phyloP scores from a whole-genome alignment of 2,888 invertebrate species.

The Pollenia amentaria region DNA sequence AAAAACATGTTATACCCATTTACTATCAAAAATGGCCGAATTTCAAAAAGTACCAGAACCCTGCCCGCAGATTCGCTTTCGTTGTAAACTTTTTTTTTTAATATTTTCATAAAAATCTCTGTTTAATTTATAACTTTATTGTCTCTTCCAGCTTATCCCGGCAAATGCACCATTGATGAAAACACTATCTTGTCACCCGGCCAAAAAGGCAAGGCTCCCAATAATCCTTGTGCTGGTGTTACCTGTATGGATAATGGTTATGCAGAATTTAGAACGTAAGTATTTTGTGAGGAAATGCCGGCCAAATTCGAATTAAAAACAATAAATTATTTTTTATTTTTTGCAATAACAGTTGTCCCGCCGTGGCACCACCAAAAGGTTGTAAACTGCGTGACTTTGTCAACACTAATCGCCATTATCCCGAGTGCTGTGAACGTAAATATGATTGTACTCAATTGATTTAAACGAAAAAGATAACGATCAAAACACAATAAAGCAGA shows the following conservation, averaged over 20 bases:
- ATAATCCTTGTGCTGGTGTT: conserved; percentile 79
- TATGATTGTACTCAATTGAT: conserved; percentile 79
- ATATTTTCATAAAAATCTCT: background rate
- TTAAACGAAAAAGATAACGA: conserved; percentile 56
- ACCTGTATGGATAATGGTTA: conserved; percentile 77
- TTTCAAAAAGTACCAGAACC: too few relatives aligned
- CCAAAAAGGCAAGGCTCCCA: conserved; percentile 79
- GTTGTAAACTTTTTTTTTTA: too few relatives aligned
- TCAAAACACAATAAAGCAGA: conserved; percentile 15
- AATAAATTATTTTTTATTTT: background rate
- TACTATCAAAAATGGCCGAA: too few relatives aligned
- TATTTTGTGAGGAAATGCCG: background rate
- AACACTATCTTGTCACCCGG: conserved; percentile 80
- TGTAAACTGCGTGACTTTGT: conserved; percentile 81
- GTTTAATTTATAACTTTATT: background rate
- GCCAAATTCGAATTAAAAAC: background rate
- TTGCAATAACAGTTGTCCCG: conserved; percentile 75
- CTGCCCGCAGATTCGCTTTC: too few relatives aligned
- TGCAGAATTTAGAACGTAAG: conserved; percentile 78
- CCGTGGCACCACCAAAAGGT: conserved; percentile 80
- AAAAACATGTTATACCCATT: too few relatives aligned
- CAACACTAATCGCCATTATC: conserved; percentile 79
- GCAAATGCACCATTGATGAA: conserved; percentile 78
- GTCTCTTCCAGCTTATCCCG: conserved; percentile 78
- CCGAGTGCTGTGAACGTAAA: conserved; percentile 80